Conservation (phyloP, 2,797 vertebrate genomes). For the Macropodus opercularis region DNA sequence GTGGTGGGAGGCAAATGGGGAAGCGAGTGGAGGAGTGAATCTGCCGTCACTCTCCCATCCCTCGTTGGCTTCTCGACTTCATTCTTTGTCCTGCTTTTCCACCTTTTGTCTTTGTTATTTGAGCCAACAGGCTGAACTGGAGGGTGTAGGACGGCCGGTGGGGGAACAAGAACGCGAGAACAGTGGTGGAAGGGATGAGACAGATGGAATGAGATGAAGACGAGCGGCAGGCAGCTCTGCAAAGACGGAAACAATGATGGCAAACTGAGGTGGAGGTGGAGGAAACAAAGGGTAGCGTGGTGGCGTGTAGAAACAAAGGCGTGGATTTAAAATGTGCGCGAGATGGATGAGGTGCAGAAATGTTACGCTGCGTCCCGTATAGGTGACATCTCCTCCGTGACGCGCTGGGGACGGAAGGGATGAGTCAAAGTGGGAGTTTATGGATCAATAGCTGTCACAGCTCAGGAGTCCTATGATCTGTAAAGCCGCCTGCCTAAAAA, state of each 20-base stretch:
- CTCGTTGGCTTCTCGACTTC: constrained; percentile 53
- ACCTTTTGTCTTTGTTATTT: constrained; percentile 68
- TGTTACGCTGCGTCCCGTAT: constrained; percentile 1
- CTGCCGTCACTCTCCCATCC: constrained; percentile 67
- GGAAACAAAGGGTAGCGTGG: constrained; percentile 26
- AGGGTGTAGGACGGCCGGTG: constrained; percentile 55
- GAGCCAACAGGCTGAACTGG: constrained; percentile 62
- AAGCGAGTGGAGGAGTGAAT: constrained; percentile 36
- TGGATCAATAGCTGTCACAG: constrained; percentile 69
- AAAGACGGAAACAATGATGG: constrained; percentile 35
- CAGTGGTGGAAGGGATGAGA: constrained; percentile 39
- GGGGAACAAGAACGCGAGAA: constrained; percentile 40
- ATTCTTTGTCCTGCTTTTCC: constrained; percentile 51
- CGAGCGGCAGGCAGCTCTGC: constrained; percentile 25
- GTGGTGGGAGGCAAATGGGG: constrained; percentile 74
- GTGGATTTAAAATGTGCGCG: constrained; percentile 7
- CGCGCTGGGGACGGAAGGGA: constrained; percentile 28
- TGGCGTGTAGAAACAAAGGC: constrained; percentile 3
- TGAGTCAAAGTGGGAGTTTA: constrained; percentile 60
- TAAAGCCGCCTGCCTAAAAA: constrained; percentile 70
- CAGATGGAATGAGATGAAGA: constrained; percentile 60
- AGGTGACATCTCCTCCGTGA: constrained; percentile 49
- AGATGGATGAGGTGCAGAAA: constrained; percentile 18
- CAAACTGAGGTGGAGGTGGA: constrained; percentile 8
- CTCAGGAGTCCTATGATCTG: constrained; percentile 61